Conservation (phyloP, 2,113 vertebrate genomes). For the Gadus macrocephalus region DNA sequence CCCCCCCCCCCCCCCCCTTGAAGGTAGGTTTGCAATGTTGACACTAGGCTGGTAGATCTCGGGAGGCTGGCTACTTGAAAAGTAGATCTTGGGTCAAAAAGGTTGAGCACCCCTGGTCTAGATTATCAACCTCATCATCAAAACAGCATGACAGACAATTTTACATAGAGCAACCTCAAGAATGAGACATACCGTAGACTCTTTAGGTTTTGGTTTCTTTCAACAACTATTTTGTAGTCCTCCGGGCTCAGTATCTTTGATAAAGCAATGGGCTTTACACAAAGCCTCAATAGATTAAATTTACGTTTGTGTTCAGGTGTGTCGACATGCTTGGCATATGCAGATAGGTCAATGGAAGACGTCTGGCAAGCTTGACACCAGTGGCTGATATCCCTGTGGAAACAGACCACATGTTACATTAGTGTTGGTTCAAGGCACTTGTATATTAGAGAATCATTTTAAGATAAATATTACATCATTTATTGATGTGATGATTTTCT, state of each 20-base stretch:
- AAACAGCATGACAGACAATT: not conserved
- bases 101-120: no score
- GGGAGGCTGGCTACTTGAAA: no score
- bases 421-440: no score
- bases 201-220: conserved; percentile 38
- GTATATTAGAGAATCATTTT: no score
- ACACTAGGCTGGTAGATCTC: no score
- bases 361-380: conserved; percentile 81
- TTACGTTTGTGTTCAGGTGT: conserved; percentile 76
- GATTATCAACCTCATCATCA: no score
- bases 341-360: conserved; percentile 72
- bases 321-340: conserved; percentile 83
- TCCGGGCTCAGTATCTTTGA: not conserved
- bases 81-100: no score
- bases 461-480: no score
- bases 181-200: conserved; percentile 28
- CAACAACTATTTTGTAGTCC: not conserved
- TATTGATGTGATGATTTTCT: no score
- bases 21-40: no score
- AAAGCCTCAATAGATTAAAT: conserved; percentile 60
- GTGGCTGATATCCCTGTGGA: conserved; percentile 75
- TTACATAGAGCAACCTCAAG: not conserved
- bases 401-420: not conserved
- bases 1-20: no score
- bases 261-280: conserved; percentile 55